Base-by-base conservation (phyloP, 2,888 invertebrate species). In the Aplocera efformata region DNA sequence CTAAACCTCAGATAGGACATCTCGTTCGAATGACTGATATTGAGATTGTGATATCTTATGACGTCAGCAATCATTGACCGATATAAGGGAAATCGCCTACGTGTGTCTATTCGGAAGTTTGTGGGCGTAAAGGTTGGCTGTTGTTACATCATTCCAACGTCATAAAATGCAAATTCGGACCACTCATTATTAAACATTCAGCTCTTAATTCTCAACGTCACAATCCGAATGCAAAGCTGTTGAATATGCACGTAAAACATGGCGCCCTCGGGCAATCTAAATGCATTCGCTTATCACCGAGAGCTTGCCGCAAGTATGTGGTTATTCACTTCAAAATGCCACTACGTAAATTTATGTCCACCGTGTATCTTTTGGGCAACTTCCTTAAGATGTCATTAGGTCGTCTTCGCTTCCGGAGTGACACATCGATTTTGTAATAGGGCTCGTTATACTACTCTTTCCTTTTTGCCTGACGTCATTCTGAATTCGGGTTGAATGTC, bases 91-190 rank as follows among this genome's bases (percentile, higher is more conserved):
- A 63, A 69, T 72, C 77, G 46, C 58, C 67, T 61, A 69, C 68
- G 56, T 58, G 38, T 31, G 42, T 42, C 42, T 56, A 44, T 50
- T 56, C 63, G 66, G 63, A 70, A 64, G 59, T 58, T 46, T 8
- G 82, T 79, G 64, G 80, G 83, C 60, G 81, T 71, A 67, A 80
- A 83, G 80, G 82, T 79, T 76, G 68, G 56, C 49, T 53, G 17
- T 37, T 34, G 59, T 80, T 79, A 76, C 79, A 77, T 79, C 78
- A 79, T 63, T 55, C 42, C 32, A 37, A 47, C 43, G 52, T 50
- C 50, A 48, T 55, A 50, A 50, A 50, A 49, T 60, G 48, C 50
- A 44, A 63, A 58, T 60, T 40, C 35, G 24, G 32, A 32, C 43
- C 32, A 40, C 38, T 48, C 42, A 21, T 24, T 41, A 39, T 47